phyloP scores from a whole-genome alignment of 2,797 vertebrate genomes.

The Syngnathus acus region DNA sequence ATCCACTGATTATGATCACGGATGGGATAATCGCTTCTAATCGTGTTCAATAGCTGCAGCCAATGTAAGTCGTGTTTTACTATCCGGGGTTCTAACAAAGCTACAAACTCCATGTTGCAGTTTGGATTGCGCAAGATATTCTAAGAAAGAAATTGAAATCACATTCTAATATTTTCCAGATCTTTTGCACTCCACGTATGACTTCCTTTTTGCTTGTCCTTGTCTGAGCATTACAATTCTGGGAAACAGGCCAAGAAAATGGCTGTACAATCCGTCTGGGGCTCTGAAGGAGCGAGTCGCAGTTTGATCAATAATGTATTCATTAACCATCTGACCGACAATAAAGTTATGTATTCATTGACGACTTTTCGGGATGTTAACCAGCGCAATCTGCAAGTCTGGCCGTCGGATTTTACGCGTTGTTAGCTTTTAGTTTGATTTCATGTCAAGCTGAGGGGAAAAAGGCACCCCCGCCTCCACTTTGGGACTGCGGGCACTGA shows the following conservation, averaged over 20 bases:
- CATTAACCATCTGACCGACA: conserved; percentile 55
- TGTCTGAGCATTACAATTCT: conserved; percentile 36
- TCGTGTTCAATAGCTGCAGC: too few species aligned
- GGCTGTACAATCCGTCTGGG: conserved; percentile 51
- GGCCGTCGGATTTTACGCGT: neutral
- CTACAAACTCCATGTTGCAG: too few species aligned
- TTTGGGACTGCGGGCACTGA: conserved; percentile 23
- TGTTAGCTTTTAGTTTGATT: conserved; percentile 22
- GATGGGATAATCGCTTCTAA: too few species aligned
- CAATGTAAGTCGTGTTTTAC: too few species aligned
- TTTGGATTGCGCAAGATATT: conserved; percentile 50
- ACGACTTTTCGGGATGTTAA: conserved; percentile 25
- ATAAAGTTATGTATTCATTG: conserved; percentile 46
- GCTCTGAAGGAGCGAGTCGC: conserved; percentile 37
- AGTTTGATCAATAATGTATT: conserved; percentile 69
- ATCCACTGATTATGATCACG: too few species aligned
- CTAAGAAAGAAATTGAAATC: conserved; percentile 42
- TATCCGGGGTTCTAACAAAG: too few species aligned
- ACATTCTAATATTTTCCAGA: conserved; percentile 38
- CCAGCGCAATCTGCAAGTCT: conserved; percentile 20
- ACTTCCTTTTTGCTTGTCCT: conserved; percentile 28
- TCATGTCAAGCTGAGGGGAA: conserved; percentile 6
- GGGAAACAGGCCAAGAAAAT: conserved; percentile 41
- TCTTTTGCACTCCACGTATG: conserved; percentile 22
- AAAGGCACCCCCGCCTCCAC: conserved; percentile 1